These are phyloP conservation scores for Aporrectodea caliginosa DNA, from an alignment of 1,140 invertebrate species.

Conservation along the genomic window DNA sequence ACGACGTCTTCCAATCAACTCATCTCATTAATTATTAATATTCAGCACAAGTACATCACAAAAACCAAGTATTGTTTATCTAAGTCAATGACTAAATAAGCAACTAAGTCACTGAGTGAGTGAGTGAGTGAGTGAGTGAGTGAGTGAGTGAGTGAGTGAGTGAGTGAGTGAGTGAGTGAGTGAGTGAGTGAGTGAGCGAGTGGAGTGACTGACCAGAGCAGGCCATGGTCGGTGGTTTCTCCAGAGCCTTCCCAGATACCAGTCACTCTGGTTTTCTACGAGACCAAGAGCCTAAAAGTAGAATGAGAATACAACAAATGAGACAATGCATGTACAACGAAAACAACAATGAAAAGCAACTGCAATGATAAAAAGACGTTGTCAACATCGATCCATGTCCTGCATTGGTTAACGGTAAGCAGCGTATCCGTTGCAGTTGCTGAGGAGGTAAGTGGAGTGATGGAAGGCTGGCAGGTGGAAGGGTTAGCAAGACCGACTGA, in stretches of 20 bases:
- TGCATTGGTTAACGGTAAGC: no score
- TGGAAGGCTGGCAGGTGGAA: not conserved
- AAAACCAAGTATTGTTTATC: no score
- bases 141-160: conserved; percentile 37
- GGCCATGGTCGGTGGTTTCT: conserved; percentile 79
- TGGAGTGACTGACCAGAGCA: conserved; percentile 66
- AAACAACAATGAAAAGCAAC: no score
- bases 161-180: conserved; percentile 37
- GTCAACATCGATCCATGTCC: no score
- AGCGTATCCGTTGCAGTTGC: not conserved
- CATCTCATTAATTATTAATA: no score
- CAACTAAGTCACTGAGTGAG: no score
- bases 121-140: conserved; percentile 34
- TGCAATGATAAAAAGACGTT: no score
- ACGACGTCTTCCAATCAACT: no score
- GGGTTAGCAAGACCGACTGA: not conserved
- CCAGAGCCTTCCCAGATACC: conserved; percentile 76
- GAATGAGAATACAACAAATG: not conserved
- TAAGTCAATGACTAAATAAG: no score
- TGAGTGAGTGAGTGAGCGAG: conserved; percentile 23
- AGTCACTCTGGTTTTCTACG: conserved; percentile 90
- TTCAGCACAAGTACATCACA: no score
- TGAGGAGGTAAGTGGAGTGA: not conserved
- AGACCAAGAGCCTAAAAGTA: conserved; percentile 69
- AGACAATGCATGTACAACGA: no score